Evolutionary conservation across 2,888 invertebrate genomes (phyloP).

Genomic region (Apodemia mormo): DNA sequence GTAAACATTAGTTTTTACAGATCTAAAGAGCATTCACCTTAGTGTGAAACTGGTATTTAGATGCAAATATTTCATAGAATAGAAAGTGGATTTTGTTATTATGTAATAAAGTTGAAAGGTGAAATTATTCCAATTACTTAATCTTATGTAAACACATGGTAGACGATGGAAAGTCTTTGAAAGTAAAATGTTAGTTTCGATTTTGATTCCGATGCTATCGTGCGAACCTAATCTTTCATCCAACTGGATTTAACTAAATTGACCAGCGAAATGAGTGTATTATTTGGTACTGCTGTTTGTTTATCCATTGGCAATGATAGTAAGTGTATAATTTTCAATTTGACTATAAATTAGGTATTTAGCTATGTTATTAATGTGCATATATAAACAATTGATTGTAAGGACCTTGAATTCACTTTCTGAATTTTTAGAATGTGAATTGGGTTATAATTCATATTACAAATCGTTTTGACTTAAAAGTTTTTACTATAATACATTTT

Average conservation of each 20-base stretch:
- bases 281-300: conserved; percentile 60
- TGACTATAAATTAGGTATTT: not conserved
- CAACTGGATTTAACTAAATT: conserved; percentile 30
- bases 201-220: conserved; percentile 32
- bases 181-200: conserved; percentile 51
- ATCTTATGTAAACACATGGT: conserved; percentile 45
- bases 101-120: conserved; percentile 72
- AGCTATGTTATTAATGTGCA: not conserved
- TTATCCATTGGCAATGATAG: conserved; percentile 56
- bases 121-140: conserved; percentile 61
- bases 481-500: no score
- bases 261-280: conserved; percentile 37
- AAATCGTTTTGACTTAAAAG: no score
- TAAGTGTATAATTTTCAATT: conserved; percentile 43
- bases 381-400: not conserved
- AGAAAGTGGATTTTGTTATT: conserved; percentile 63
- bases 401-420: not conserved
- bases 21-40: not conserved
- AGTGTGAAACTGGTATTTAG: conserved; percentile 25
- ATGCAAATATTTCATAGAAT: conserved; percentile 41
- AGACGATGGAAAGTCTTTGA: conserved; percentile 44
- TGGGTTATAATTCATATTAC: no score
- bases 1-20: conserved; percentile 1
- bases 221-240: conserved; percentile 27
- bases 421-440: no score